A percentile compares a stretch with the other conserved stretches of the same genome.
Evolutionary conservation across 2,888 invertebrate species (phyloP).

Genomic region (Pristionchus arcanus): DNA sequence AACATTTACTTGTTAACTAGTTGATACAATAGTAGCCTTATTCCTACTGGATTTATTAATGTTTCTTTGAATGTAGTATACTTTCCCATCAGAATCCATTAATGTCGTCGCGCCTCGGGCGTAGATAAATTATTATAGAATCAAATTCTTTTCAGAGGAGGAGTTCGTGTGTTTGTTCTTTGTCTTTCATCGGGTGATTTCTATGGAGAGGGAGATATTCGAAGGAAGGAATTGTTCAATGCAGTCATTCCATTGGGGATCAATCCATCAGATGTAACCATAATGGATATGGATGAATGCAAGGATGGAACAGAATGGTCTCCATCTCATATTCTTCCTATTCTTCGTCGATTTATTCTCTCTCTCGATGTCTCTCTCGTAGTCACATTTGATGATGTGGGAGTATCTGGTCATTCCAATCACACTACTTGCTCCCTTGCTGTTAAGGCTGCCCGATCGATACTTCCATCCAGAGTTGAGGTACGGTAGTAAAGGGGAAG

Average conservation of each 20-base stretch:
- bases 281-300: constrained; percentile 81
- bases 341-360: constrained; percentile 56
- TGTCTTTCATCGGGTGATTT: constrained; percentile 68
- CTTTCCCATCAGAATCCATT: too few species aligned
- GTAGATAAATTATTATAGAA: too few species aligned
- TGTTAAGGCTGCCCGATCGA: neutral
- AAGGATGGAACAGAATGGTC: constrained; percentile 53
- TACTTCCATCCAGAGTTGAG: constrained; percentile 61
- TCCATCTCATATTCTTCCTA: constrained; percentile 57
- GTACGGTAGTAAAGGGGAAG: neutral
- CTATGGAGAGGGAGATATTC: constrained; percentile 81
- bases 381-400: constrained; percentile 94
- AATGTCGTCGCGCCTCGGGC: too few species aligned
- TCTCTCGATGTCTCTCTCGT: constrained; percentile 80
- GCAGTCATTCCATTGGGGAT: constrained; percentile 90
- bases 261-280: constrained; percentile 86
- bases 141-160: constrained; percentile 49
- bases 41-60: too few species aligned
- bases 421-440: constrained; percentile 39
- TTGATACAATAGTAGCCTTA: too few species aligned
- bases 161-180: constrained; percentile 65
- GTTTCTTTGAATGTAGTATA: neutral
- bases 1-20: neutral
- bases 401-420: constrained; percentile 89
- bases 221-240: constrained; percentile 89